Conservation (phyloP, 2,113 vertebrate genomes). For the Procavia capensis region DNA sequence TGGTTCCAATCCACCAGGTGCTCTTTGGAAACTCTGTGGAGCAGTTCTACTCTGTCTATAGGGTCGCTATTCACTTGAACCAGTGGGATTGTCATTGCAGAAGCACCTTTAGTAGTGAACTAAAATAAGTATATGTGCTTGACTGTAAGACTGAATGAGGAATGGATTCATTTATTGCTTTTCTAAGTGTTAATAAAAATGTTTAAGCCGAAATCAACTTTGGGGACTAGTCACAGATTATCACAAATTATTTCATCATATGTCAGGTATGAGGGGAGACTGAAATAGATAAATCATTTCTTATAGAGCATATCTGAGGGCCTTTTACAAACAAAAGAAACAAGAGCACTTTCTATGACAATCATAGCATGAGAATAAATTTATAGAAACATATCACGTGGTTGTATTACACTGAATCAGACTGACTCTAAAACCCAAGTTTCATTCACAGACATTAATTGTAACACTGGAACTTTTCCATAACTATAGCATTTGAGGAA, state of each 20-base stretch:
- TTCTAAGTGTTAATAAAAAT: neutral
- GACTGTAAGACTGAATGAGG: neutral
- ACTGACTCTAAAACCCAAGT: neutral
- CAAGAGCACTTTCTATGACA: constrained; percentile 10
- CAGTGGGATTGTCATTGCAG: neutral
- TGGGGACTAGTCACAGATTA: neutral
- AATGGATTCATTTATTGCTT: neutral
- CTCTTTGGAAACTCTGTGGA: neutral
- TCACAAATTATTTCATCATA: neutral
- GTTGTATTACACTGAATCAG: neutral
- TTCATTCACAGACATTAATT: neutral
- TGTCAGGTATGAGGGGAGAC: neutral
- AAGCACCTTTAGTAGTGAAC: neutral
- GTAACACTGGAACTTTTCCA: neutral
- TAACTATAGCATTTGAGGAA: neutral
- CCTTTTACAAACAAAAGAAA: neutral
- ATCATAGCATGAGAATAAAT: neutral
- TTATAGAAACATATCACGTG: neutral
- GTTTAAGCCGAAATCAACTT: constrained; percentile 35
- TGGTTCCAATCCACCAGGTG: neutral
- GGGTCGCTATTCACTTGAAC: neutral
- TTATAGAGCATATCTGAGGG: neutral
- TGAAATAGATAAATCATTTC: constrained; percentile 39
- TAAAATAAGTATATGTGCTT: neutral
- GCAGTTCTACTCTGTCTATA: neutral